Percentiles rank a stretch among this genome's conserved stretches.
phyloP scores from a whole-genome alignment of 1,140 invertebrate species.

The Ladona fulva region DNA sequence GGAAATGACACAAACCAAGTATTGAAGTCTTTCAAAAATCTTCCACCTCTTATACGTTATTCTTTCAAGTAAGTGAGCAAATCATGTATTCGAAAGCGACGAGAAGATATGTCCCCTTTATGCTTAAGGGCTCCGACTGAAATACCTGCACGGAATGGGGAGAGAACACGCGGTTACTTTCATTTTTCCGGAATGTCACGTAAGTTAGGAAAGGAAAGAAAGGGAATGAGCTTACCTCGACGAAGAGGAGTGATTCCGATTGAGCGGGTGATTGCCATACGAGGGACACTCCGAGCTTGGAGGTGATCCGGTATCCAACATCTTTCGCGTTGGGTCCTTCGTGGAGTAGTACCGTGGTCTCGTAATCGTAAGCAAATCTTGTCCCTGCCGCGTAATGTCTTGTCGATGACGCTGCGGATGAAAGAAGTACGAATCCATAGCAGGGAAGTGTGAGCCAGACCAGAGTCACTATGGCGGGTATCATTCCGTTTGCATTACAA shows the following conservation, averaged over 20 bases:
- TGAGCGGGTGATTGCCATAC: conserved; percentile 42
- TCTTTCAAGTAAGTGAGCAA: no score
- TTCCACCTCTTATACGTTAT: no score
- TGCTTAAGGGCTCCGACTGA: no score
- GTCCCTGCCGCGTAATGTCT: conserved; percentile 33
- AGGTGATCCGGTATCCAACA: conserved; percentile 47
- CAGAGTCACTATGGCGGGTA: neutral
- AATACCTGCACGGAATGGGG: no score
- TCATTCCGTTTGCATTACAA: neutral
- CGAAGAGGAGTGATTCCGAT: conserved; percentile 34
- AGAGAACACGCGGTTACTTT: no score
- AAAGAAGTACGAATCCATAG: conserved; percentile 1
- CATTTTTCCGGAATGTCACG: neutral
- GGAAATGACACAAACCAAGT: no score
- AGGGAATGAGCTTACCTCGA: conserved; percentile 33
- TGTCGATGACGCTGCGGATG: conserved; percentile 22
- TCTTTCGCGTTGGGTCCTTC: conserved; percentile 41
- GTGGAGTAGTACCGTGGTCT: conserved; percentile 42
- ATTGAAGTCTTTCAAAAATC: no score
- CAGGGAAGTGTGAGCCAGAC: neutral
- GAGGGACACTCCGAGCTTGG: conserved; percentile 38
- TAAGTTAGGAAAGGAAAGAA: neutral
- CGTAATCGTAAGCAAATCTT: conserved; percentile 36
- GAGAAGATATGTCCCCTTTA: no score
- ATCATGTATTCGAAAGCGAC: no score